phyloP scores from a whole-genome alignment of 2,797 vertebrate species.

The Momotus momota region DNA sequence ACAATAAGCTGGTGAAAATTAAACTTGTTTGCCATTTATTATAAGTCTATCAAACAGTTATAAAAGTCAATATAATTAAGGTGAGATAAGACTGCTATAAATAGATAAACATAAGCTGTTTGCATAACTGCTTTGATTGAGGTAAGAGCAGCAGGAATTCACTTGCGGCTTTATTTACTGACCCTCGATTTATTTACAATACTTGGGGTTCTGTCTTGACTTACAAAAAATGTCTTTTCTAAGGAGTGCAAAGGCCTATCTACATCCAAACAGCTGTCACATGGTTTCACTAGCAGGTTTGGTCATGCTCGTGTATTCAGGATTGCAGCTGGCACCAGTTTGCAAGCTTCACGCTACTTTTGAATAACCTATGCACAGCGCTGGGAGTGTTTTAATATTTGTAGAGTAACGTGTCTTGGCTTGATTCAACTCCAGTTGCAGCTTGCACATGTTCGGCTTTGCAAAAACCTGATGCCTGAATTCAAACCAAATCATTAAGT shows the following conservation, averaged over 20 bases:
- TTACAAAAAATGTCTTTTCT: background rate
- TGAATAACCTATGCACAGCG: background rate
- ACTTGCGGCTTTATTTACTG: background rate
- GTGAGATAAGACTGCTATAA: background rate
- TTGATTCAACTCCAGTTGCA: slow-evolving; percentile 1
- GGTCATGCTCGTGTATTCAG: background rate
- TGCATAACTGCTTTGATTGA: background rate
- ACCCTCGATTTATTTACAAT: background rate
- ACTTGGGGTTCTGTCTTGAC: background rate
- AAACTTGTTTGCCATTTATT: background rate
- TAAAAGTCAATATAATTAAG: background rate
- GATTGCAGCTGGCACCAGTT: background rate
- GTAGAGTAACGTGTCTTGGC: background rate
- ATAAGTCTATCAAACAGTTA: background rate
- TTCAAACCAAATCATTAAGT: background rate
- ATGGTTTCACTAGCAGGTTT: background rate
- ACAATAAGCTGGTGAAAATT: background rate
- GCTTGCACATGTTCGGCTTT: background rate
- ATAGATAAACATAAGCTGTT: background rate
- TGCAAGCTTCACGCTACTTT: background rate
- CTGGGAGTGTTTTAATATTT: background rate
- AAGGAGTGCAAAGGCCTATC: background rate
- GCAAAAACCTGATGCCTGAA: background rate
- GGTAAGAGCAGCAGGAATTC: background rate
- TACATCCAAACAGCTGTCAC: background rate